Base-by-base conservation (phyloP, 2,113 vertebrate species). In the Psettodes erumei region DNA sequence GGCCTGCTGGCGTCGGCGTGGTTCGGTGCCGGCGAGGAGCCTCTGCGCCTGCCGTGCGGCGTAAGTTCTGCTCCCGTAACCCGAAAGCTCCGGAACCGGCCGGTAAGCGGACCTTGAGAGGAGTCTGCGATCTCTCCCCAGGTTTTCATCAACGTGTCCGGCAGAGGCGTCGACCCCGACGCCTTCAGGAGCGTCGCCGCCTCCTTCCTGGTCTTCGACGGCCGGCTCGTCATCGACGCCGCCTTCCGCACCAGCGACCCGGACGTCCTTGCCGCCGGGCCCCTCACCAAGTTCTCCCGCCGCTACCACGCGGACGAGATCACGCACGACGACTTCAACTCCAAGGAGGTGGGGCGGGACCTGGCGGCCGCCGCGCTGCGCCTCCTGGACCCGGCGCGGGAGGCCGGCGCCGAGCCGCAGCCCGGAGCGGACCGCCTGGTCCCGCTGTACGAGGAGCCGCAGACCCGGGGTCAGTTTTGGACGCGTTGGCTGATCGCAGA, bases 251-350 rank as follows among this genome's bases (percentile, higher is more conserved):
- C 98, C 77, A 96, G 90, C 0, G 97, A 98, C 73, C 18, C 80
- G 9, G 75, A 88, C 66, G 94, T 99, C 80, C 92, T 86, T 55
- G 96, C 93, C 1, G 97, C 96, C 0, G 97, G 97, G 5, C 91
- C 98, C n/a, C 89, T 98, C 72, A 98, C 97, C 38, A 98, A 96
- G 60, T 98, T 95, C 89, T 95, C 96, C 68, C 94, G 93, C 19
- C 78, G 88, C 19, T 97, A 96, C 65, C 90, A 93, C 15, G 81
- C 90, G 1, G 95, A 95, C 5, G 92, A 94, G 11, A 95, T 95
- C 95, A 92, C 93, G 25, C 95, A 97, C 51, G 91, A 77, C 73
- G 84, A 86, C 89, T 97, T 97, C 90, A 97, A 53, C 89, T 97
- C 96, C 32, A 95, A 90, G 81, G 96, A 99, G 81, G 88, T 98